These are phyloP conservation scores for Macrosteles quadrilineatus DNA, from an alignment of 1,140 invertebrate genomes.

Conservation along the genomic window DNA sequence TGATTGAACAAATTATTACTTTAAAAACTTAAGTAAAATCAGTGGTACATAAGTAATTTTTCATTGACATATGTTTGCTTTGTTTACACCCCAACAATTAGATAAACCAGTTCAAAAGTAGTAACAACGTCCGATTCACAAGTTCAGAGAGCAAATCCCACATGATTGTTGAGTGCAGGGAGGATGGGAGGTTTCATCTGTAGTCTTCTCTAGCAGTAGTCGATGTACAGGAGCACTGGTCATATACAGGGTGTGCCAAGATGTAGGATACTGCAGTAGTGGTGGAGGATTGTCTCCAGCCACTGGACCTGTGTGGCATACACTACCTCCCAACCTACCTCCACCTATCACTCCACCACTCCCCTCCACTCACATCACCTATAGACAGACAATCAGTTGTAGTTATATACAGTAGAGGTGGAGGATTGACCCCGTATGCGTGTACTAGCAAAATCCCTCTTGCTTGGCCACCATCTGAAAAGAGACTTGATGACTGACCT, in stretches of 20 bases:
- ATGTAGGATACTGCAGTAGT: slow-evolving; percentile 42
- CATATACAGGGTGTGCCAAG: slow-evolving; percentile 44
- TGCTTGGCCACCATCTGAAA: no score
- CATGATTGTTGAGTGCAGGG: slow-evolving; percentile 55
- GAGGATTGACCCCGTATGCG: no score
- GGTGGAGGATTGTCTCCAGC: slow-evolving; percentile 35
- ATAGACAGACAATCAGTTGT: no score
- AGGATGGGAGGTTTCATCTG: slow-evolving; percentile 34
- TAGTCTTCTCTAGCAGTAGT: slow-evolving; percentile 42
- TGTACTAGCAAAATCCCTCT: no score
- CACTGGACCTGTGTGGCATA: slow-evolving; percentile 42
- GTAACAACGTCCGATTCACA: slow-evolving; percentile 43
- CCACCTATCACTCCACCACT: slow-evolving; percentile 42
- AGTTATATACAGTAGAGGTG: no score
- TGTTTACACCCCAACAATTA: no score
- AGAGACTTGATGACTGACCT: no score
- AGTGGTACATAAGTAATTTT: no score
- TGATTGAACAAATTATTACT: neutral
- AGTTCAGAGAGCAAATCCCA: slow-evolving; percentile 58
- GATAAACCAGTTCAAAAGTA: neutral
- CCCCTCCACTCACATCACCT: slow-evolving; percentile 52
- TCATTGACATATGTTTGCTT: no score
- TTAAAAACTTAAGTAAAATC: neutral
- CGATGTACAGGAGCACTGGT: slow-evolving; percentile 46
- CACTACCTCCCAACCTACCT: slow-evolving; percentile 43